Evolutionary conservation across 2,113 vertebrate genomes (phyloP).

Genomic region (Pantherophis guttatus): DNA sequence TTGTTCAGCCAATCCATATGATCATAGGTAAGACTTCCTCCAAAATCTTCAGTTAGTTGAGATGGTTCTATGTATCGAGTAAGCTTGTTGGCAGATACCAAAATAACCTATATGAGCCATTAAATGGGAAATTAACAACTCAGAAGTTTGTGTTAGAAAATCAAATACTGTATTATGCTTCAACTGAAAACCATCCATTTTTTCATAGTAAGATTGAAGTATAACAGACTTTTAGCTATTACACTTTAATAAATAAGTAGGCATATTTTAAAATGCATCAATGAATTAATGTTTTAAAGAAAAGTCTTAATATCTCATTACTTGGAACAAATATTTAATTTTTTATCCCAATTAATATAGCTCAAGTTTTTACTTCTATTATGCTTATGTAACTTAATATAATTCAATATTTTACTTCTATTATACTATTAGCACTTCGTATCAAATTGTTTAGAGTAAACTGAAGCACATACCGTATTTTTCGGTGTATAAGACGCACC

Average conservation of each 20-base stretch:
- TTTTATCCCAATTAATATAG: neutral
- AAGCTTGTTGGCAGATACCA: slow-evolving; percentile 97
- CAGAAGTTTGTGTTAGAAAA: neutral
- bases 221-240: neutral
- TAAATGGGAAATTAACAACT: slow-evolving; percentile 1
- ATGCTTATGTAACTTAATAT: neutral
- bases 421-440: neutral
- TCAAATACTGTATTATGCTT: neutral
- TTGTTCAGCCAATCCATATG: slow-evolving; percentile 98
- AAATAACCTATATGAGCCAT: slow-evolving; percentile 84
- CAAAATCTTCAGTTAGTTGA: slow-evolving; percentile 96
- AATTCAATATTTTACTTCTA: neutral
- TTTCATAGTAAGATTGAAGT: neutral
- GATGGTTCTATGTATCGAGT: slow-evolving; percentile 96
- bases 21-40: slow-evolving; percentile 94
- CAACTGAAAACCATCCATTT: neutral
- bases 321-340: neutral
- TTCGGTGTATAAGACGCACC: no score
- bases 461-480: neutral
- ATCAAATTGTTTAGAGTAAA: neutral
- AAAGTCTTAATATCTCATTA: neutral
- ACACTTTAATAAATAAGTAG: neutral
- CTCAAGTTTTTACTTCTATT: neutral
- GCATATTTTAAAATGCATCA: neutral
- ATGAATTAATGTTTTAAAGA: neutral